These are phyloP conservation scores for Rhynchophorus ferrugineus DNA, from an alignment of 1,140 invertebrate species.

Conservation along the genomic window DNA sequence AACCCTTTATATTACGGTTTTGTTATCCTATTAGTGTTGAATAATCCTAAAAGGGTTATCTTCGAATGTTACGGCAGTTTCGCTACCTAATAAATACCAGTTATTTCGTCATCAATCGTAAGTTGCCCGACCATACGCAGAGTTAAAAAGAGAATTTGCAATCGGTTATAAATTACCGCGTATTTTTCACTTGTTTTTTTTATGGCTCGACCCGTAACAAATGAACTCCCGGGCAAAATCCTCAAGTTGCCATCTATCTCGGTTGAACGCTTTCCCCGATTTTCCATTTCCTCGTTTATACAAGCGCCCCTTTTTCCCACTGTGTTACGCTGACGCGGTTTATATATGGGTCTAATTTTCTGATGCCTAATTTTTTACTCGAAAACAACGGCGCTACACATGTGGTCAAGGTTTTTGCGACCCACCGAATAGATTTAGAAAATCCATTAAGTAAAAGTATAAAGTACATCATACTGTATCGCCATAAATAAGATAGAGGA, in stretches of 20 bases:
- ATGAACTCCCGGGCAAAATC: conserved; percentile 20
- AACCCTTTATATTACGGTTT: too few species aligned
- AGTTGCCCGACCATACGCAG: background rate
- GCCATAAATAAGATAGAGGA: too few species aligned
- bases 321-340: conserved; percentile 1
- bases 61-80: too few species aligned
- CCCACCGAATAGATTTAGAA: background rate
- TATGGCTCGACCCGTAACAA: conserved; percentile 18
- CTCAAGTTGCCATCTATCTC: conserved; percentile 23
- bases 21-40: too few species aligned
- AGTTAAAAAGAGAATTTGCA: background rate
- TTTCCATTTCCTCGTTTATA: conserved; percentile 18
- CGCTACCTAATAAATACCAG: background rate
- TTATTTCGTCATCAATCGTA: background rate
- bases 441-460: too few species aligned
- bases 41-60: too few species aligned
- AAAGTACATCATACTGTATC: too few species aligned
- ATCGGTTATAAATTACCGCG: conserved; percentile 10
- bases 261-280: conserved; percentile 19
- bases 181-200: conserved; percentile 22
- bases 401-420: background rate
- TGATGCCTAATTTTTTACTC: conserved; percentile 16
- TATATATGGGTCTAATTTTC: conserved; percentile 21
- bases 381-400: conserved; percentile 5
- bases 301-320: conserved; percentile 12